Evolutionary conservation across 2,797 vertebrate species (phyloP), one percentile per base, ranked within the genome.

Genomic region (Amblyraja radiata): DNA sequence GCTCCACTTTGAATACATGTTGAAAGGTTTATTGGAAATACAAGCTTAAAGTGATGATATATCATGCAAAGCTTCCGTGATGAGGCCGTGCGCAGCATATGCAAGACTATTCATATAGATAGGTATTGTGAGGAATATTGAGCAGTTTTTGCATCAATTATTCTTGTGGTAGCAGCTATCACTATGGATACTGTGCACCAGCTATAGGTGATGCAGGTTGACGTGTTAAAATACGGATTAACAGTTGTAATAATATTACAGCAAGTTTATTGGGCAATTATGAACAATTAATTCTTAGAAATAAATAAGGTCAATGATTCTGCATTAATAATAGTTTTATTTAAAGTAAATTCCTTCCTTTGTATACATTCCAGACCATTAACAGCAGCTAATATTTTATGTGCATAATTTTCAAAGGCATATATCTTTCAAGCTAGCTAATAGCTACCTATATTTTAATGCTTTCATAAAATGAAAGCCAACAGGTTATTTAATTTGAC

Each of bases 401-500:
- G 90, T 58, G 90, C 71, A 92, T 74, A 92, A 92, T 92, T 92
- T 92, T 14, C 36, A 76, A 76, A n/a, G 25, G 73, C 68, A 58
- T 92, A 92, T 58, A 92, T 76, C 68, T 39, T 54, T 92, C 90
- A 74, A 54, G 23, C 90, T n/a, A 39, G 68, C 71, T 76, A 92
- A 92, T 92, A 92, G 90, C 90, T 92, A 92, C 90, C 68, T 92
- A 71, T 92, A 92, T 92, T 76, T 92, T 92, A 92, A 93, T 93
- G 76, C 54, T 93, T 93, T 93, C 77, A 81, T 68, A 93, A 93
- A 93, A 93, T 93, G 76, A 93, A 83, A 93, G 93, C 93, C 83
- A 77, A 94, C 94, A 78, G 94, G 94, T 95, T 97, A 96, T 96
- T 97, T 97, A 96, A 94, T 94, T 95, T 95, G 94, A 93, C 94